Base-by-base conservation (phyloP, 1,140 invertebrate species). In the Magallana ariakensis region DNA sequence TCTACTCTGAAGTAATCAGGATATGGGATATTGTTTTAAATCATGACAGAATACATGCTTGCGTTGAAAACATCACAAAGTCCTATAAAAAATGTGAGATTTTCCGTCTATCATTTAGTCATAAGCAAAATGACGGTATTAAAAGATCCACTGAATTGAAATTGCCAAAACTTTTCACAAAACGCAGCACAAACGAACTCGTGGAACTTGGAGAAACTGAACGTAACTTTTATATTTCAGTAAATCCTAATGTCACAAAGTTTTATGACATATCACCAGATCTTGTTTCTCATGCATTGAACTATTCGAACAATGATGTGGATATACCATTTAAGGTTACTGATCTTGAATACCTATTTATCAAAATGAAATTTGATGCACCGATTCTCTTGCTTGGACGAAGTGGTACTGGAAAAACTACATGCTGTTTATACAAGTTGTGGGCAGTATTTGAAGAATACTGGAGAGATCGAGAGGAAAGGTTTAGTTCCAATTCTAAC, bases 341-440 rank as follows among this genome's bases (percentile, higher is more conserved):
- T 53, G 93, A 94, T 54, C 87, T 90, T 26, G 93, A 94, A 80
- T 91, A 94, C 87, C 90, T 89, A 13, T 92, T 94, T 54, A 94
- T 94, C 87, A 91, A 92, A 46, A 90, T 94, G 33, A 58, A 87
- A 54, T 90, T 90, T 0, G 86, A 86, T 33, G 86, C 92, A 0
- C 92, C 93, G 0, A 90, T 94, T 54, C 87, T 94, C 4, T 87
- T 94, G 9, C 87, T 94, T 19, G 93, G 93, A 5, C 90, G 93
- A 4, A 93, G 92, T 90, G 93, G 93, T 13, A 93, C 92, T 80
- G 93, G 93, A 9, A 94, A 94, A 83, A 94, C 93, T 9, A 94
- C 93, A 0, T 94, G 93, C 62, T 94, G 93, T 83, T 75, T 94
- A 85, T 94, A 94, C 89, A 85, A 93, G 62, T 83, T 94, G 58